Percentiles rank a stretch among this genome's conserved stretches.
Evolutionary conservation across 2,888 invertebrate species (phyloP).

Genomic region (Watsonalla binaria): DNA sequence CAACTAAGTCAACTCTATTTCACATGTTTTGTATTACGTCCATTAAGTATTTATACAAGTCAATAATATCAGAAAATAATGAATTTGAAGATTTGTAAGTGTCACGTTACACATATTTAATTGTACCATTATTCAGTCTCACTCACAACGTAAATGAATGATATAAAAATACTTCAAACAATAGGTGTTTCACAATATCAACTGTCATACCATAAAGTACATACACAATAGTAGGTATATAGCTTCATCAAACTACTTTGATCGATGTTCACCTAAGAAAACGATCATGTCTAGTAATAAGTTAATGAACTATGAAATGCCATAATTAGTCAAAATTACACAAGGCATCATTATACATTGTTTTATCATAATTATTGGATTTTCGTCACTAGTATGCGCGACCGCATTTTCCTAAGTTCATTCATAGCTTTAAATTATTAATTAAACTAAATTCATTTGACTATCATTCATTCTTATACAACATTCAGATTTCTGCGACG

Average conservation of each 20-base stretch:
- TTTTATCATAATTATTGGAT: slow-evolving; percentile 75
- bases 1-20: slow-evolving; percentile 55
- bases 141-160: slow-evolving; percentile 69
- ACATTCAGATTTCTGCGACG: slow-evolving; percentile 55
- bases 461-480: slow-evolving; percentile 70
- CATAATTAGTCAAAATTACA: slow-evolving; percentile 73
- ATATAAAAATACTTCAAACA: slow-evolving; percentile 73
- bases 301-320: slow-evolving; percentile 75
- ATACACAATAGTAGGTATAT: slow-evolving; percentile 35
- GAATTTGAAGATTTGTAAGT: slow-evolving; percentile 40
- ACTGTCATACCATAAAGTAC: slow-evolving; percentile 40
- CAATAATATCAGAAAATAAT: slow-evolving; percentile 63
- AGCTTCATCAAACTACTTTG: slow-evolving; percentile 62
- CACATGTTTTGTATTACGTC: slow-evolving; percentile 36
- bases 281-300: slow-evolving; percentile 71
- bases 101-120: slow-evolving; percentile 57
- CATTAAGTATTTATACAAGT: slow-evolving; percentile 15
- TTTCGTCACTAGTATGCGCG: slow-evolving; percentile 78
- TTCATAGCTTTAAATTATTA: slow-evolving; percentile 73
- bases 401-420: slow-evolving; percentile 76
- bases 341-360: slow-evolving; percentile 71
- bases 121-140: slow-evolving; percentile 76
- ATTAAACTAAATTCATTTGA: slow-evolving; percentile 75
- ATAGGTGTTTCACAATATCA: slow-evolving; percentile 45
- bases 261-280: slow-evolving; percentile 63